Evolutionary conservation across 2,113 vertebrate genomes (phyloP), one percentile per base, ranked within the genome.

Genomic region (Gopherus flavomarginatus): DNA sequence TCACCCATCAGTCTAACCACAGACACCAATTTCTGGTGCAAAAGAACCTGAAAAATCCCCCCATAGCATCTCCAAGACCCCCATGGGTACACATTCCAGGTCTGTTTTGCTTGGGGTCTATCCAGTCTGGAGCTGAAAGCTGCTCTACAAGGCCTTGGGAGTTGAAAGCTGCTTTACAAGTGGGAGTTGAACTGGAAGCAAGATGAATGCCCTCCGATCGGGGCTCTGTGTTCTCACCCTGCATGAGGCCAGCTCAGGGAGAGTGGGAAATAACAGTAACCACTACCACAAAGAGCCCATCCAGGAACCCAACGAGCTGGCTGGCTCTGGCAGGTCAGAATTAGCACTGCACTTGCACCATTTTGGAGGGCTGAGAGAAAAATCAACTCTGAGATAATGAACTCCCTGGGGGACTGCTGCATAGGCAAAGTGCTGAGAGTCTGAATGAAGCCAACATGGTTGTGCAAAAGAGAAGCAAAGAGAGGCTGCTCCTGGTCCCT

Each of bases 401-500:
- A 88, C 77, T 97, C 85, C 90, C 38, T 78, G 27, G 87, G 92
- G 91, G 88, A 88, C 94, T 89, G 50, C 57, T 88, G 7, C 79
- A 19, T 44, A 91, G 81, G 38, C 88, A 92, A 96, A 65, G 53
- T 83, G 65, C 88, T 57, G 4, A 1, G 92, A 59, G 81, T 87
- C 65, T 77, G 38, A 94, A 95, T 94, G 69, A 95, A 95, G 86
- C 53, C 85, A 89, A 59, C 82, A 86, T 81, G 57, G 80, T 11
- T 62, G 35, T 3, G 77, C 24, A 47, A 13, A 78, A 24, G 0
- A 27, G 11, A 8, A 49, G 31, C 77, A 57, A 90, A 83, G 81
- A 90, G 44, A 0, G 13, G 19, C 53, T 92, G 88, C 69, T 92
- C 47, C 5, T 11, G 65, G 83, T 56, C 85, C 31, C 77, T 83